Base-by-base conservation (phyloP, 2,113 vertebrate species). In the Corythoichthys haematopterus region DNA sequence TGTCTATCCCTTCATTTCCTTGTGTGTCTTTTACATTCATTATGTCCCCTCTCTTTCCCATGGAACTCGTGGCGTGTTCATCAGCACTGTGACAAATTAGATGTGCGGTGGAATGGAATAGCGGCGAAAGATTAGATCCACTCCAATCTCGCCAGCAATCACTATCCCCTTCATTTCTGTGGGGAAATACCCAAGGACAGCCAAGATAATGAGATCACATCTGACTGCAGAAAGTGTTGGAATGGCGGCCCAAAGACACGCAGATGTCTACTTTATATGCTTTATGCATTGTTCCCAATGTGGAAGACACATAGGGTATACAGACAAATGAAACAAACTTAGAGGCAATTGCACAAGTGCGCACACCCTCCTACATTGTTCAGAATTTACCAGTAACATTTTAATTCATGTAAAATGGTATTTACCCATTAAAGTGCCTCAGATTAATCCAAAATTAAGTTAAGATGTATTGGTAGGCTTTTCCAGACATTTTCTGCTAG, bases 51-150 rank as follows among this genome's bases (percentile, higher is more conserved):
- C 77, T 85, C 85, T 84, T 90, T 87, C 86, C 85, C 81, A 82
- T 82, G 84, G 86, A 88, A 87, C 82, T 84, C 83, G 86, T 84
- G 85, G 84, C 81, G 78, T 86, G 83, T 86, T 90, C 82, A 88
- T 88, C 85, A 87, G 87, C 84, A 87, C 82, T 85, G 87, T 90
- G 89, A 89, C 89, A 88, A 89, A 90, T 90, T 86, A 89, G 85
- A 89, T 89, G 86, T 86, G 86, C 83, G 86, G 88, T 86, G 86
- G 87, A 88, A 90, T 84, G 76, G 79, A 87, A 61, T 43, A 40
- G 57, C 87, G 81, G 84, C 58, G 80, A 80, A 77, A 83, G 86
- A 90, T 90, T 88, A 88, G 76, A 87, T 85, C 81, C 84, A 87
- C 85, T 88, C 80, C 85, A 87, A 84, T 87, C 84, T 82, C 80